Conservation (phyloP, 2,113 vertebrate species). For the Tauraco erythrolophus region DNA sequence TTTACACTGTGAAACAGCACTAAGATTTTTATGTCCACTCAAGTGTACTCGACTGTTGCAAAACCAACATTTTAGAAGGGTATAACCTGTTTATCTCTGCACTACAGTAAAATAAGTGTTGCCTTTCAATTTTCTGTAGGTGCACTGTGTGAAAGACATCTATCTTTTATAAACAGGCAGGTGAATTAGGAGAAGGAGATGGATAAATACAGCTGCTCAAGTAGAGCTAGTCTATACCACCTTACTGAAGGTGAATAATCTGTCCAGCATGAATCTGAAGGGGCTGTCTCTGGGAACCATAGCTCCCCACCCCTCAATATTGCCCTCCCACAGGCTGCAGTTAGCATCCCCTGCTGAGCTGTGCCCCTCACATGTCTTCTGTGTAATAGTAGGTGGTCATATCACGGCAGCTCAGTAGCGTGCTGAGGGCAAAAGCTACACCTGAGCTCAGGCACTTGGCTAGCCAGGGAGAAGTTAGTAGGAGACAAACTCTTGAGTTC, state of each 20-base stretch:
- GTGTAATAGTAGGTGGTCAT: neutral
- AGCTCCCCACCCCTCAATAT: accelerated
- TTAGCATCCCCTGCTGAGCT: neutral
- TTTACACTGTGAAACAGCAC: neutral
- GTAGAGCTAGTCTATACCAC: neutral
- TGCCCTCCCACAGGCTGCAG: neutral
- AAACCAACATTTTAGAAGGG: neutral
- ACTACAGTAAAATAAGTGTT: neutral
- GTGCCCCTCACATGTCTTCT: accelerated
- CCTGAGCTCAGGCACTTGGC: neutral
- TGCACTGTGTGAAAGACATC: neutral
- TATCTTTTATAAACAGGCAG: neutral
- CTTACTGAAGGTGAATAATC: neutral
- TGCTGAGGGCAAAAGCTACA: accelerated
- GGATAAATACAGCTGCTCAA: neutral
- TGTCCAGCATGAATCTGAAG: neutral
- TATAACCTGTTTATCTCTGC: neutral
- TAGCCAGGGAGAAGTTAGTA: accelerated
- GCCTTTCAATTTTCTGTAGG: neutral
- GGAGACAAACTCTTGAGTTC: neutral
- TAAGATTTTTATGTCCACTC: neutral
- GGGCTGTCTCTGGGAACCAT: neutral
- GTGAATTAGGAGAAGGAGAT: neutral
- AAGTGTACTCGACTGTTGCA: neutral
- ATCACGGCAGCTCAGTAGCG: accelerated